These are phyloP conservation scores for Melanargia galathea DNA, from an alignment of 2,888 invertebrate species.

Conservation along the genomic window DNA sequence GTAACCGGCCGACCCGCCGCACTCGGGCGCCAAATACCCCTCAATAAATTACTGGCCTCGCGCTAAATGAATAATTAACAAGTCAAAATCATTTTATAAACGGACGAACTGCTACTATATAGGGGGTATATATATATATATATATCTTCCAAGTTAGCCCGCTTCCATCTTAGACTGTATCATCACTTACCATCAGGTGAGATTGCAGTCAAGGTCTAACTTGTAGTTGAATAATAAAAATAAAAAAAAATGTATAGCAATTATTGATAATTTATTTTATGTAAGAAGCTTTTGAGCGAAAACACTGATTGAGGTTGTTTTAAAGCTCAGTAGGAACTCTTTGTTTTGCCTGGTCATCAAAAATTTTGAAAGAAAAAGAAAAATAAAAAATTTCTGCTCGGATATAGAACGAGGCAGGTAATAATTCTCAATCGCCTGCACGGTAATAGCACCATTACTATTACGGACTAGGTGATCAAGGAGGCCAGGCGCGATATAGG, in stretches of 20 bases:
- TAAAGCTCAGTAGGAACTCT: too few relatives aligned
- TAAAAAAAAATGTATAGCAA: too few relatives aligned
- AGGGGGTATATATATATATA: too few relatives aligned
- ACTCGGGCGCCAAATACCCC: slow-evolving; percentile 46
- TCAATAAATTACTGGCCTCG: slow-evolving; percentile 53
- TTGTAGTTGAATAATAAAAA: too few relatives aligned
- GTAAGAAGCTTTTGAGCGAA: too few relatives aligned
- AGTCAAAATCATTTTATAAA: slow-evolving; percentile 57
- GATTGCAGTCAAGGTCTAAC: too few relatives aligned
- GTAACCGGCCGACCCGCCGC: slow-evolving; percentile 45
- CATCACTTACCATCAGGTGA: too few relatives aligned
- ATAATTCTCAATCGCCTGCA: background rate
- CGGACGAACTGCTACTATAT: slow-evolving; percentile 24
- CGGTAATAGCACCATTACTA: background rate
- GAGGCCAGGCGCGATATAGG: background rate
- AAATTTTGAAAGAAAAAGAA: background rate
- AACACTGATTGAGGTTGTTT: too few relatives aligned
- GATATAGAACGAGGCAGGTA: background rate
- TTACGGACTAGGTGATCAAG: background rate
- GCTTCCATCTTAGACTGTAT: too few relatives aligned
- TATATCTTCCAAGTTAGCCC: too few relatives aligned
- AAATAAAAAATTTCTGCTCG: background rate
- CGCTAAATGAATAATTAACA: slow-evolving; percentile 72
- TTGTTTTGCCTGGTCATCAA: too few relatives aligned
- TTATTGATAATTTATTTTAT: too few relatives aligned